A percentile compares a stretch with the other conserved stretches of the same genome.
These are phyloP conservation scores for Hippopotamyrus pictus DNA, from an alignment of 2,797 vertebrate genomes.

Conservation along the genomic window DNA sequence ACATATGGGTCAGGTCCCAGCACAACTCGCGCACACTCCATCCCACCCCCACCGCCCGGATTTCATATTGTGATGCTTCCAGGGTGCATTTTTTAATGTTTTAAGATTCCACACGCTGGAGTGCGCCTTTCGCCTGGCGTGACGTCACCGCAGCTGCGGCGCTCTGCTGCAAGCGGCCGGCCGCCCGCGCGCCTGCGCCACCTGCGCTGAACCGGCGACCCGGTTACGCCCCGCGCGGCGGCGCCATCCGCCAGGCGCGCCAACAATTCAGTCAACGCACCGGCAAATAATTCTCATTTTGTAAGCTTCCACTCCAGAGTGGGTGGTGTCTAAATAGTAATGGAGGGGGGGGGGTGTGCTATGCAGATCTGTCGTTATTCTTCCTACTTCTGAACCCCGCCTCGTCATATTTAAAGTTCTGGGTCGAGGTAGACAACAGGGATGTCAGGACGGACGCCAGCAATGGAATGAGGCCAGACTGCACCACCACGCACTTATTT, in stretches of 20 bases:
- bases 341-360: slow-evolving; percentile 15
- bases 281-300: not conserved
- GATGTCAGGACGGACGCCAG: not conserved
- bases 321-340: slow-evolving; percentile 10
- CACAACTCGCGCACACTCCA: slow-evolving; percentile 35
- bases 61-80: slow-evolving; percentile 24
- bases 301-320: not conserved
- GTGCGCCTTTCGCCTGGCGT: slow-evolving; percentile 44
- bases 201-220: not conserved
- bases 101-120: not conserved
- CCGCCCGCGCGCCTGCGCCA: not conserved
- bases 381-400: not conserved
- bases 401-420: not conserved
- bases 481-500: not conserved
- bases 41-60: slow-evolving; percentile 43
- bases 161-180: not conserved
- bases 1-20: slow-evolving; percentile 62
- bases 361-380: not conserved
- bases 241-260: not conserved
- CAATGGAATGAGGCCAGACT: not conserved
- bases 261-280: not conserved
- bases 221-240: not conserved
- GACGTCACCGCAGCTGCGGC: slow-evolving; percentile 35
- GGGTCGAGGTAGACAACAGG: not conserved
- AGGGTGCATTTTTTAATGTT: slow-evolving; percentile 27